Evolutionary conservation across 2,888 invertebrate species (phyloP), one percentile per base, ranked within the genome.

Genomic region (Torymus aiolomorphi): DNA sequence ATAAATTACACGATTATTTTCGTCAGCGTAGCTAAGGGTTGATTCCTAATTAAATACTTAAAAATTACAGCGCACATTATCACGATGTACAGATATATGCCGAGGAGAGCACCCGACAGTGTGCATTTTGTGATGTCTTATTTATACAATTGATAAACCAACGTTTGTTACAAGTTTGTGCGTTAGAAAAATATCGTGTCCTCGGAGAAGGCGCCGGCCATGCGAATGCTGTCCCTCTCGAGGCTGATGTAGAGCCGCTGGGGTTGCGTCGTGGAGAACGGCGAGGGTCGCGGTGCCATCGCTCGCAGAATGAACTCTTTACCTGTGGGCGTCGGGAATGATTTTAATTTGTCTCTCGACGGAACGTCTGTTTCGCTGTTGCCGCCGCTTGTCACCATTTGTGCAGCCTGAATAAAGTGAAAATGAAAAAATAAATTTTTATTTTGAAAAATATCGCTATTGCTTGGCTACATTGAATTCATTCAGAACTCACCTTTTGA

Each of bases 141-240:
- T 42, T 42, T 42, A 42, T 42, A 42, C 42, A 8, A 42, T 42
- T 42, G 42, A 18, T 59, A 51, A 57, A 20, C 24, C 12, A 67
- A 67, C 13, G 14, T 42, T 42, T 10, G 42, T 61, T 51, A 24
- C 16, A 57, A 13, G n/a, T 2, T 51, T n/a, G 8, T 51, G 13
- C 49, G 49, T 89, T 89, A 93, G 85, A 92, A 91, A 88, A 96
- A 96, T 69, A 94, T 93, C 0, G 94, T 95, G 87, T 96, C 96
- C 84, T 95, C 94, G 0, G 95, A 94, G 88, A 96, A 96, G n/a
- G 95, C 95, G 4, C 96, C 96, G 76, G 94, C 94, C 66, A 96
- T 89, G 82, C 95, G 91, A 86, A 95, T 93, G 82, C 94, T 93
- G 70, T 95, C 94, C 59, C 93, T 92, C 79, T 93, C 93, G 14